phyloP scores from a whole-genome alignment of 2,797 vertebrate genomes.

The Malacoraja senta region DNA sequence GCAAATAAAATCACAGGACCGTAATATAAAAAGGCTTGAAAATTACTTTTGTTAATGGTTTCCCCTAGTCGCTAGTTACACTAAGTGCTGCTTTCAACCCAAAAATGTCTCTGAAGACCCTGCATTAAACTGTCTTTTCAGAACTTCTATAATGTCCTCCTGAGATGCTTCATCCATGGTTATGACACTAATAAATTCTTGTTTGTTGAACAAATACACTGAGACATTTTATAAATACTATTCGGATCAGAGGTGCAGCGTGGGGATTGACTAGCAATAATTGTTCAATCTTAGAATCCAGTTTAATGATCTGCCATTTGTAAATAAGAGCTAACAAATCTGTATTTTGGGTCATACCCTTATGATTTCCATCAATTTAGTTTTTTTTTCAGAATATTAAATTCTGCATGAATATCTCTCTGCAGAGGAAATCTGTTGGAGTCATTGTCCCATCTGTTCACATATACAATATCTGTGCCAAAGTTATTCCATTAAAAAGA shows the following conservation, averaged over 20 bases:
- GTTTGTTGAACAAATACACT: not conserved
- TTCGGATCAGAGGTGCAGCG: not conserved
- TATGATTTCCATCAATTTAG: not conserved
- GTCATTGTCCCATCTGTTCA: slow-evolving; percentile 10
- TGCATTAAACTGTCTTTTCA: too few species aligned
- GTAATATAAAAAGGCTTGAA: too few species aligned
- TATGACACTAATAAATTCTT: too few species aligned
- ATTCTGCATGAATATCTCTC: not conserved
- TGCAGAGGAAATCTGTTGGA: slow-evolving; percentile 6
- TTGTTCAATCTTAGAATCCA: not conserved
- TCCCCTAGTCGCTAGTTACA: too few species aligned
- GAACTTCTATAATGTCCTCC: too few species aligned
- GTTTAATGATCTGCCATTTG: not conserved
- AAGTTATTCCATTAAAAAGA: not conserved
- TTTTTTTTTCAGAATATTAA: not conserved
- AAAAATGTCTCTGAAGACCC: too few species aligned
- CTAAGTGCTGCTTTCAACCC: too few species aligned
- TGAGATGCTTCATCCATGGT: too few species aligned
- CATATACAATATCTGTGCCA: not conserved
- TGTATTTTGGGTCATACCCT: not conserved
- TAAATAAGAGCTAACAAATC: not conserved
- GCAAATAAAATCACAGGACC: too few species aligned
- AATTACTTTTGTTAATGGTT: too few species aligned
- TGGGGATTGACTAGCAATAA: not conserved
- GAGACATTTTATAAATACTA: not conserved